Evolutionary conservation across 2,888 invertebrate genomes (phyloP), one percentile per base, ranked within the genome.

Genomic region (Pandemis heparana): DNA sequence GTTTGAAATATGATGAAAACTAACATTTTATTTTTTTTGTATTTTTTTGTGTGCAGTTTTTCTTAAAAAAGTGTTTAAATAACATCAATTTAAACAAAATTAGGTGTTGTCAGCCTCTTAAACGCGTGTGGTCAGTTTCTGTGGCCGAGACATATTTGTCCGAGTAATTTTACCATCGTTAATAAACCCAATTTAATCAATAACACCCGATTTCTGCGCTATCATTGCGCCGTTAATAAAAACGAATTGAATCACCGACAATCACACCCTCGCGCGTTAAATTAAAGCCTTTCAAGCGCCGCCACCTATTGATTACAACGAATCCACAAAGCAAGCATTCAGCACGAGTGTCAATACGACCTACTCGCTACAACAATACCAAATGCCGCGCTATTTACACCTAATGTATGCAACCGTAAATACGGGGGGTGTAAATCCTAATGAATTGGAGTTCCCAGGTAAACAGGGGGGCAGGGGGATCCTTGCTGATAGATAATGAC

Each of bases 391-490:
- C 63, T 63, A 32, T 63, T 63, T 63, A 46, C 63, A 46, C 63
- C 23, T 23, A 12, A 43, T 16, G 62, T 46, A 14, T 46, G 46
- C 32, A 60, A 32, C 32, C 46, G 63, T 63, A 63, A 63, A 32
- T 46, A 46, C 23, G 46, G 46, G 46, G 46, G 41, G 7, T 63
- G 63, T 63, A 46, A 46, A 63, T n/a, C 65, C 38, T 65, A 65
- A 65, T 65, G 65, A 65, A 65, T 65, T 65, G 38, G 32, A 38
- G 65, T 16, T 23, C 38, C 32, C 65, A 65, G 65, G 65, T 65
- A 65, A 65, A 65, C 65, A 65, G n/a, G 65, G 48, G 65, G 51
- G 38, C 32, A 12, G 56, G 56, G 46, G 65, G 14, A 32, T 32
- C 6, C n/a, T 23, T 43, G 62, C 63, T 46, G 51, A 51, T 65